Evolutionary conservation across 2,888 invertebrate species (phyloP).

Genomic region (Trypoxylon attenuatum): DNA sequence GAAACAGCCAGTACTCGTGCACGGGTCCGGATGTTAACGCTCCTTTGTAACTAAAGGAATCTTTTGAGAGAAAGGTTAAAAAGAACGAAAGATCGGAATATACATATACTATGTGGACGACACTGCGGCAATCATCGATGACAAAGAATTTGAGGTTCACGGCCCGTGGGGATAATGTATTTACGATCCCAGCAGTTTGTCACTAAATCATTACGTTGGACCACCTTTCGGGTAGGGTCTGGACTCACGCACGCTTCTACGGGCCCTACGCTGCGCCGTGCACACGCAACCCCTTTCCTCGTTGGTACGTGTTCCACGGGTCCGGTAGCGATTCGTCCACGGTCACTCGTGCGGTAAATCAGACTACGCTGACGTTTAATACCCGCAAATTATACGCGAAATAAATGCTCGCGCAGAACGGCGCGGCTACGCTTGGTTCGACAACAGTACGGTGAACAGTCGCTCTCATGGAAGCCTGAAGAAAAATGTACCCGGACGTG

Average conservation of each 20-base stretch:
- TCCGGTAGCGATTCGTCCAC: constrained; percentile 70
- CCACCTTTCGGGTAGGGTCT: constrained; percentile 32
- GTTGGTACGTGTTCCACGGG: constrained; percentile 63
- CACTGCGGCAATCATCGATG: no score
- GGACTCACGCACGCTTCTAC: constrained; percentile 21
- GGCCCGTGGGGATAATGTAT: constrained; percentile 41
- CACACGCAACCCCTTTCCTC: constrained; percentile 39
- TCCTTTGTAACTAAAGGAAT: no score
- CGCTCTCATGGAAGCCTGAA: not conserved
- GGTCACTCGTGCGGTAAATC: constrained; percentile 70
- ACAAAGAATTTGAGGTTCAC: no score
- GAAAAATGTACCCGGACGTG: constrained; percentile 15
- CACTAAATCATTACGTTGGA: constrained; percentile 64
- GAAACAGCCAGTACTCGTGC: no score
- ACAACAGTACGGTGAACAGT: no score
- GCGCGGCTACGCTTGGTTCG: no score
- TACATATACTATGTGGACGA: no score
- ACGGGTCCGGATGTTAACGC: no score
- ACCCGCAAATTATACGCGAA: constrained; percentile 73
- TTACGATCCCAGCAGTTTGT: constrained; percentile 61
- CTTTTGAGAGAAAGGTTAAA: not conserved
- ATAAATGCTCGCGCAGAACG: constrained; percentile 65
- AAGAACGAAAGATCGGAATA: constrained; percentile 5
- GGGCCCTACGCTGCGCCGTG: constrained; percentile 27
- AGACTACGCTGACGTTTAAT: constrained; percentile 71